Conservation (phyloP, 2,113 vertebrate species). For the Sigmodon hispidus region DNA sequence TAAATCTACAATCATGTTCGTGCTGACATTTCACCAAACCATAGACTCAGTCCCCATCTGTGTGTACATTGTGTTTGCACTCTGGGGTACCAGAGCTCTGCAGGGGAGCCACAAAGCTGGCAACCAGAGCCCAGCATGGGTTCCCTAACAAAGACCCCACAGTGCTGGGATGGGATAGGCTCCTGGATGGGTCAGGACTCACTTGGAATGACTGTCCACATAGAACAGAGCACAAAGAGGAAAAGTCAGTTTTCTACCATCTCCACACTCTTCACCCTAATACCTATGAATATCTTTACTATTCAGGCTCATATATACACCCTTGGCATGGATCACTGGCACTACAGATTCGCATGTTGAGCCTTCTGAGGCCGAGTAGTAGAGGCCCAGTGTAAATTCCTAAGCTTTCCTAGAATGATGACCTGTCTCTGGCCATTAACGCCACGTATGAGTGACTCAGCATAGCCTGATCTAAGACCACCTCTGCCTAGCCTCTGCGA, state of each 20-base stretch:
- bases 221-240: not conserved
- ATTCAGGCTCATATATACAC: conserved; percentile 4
- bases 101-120: not conserved
- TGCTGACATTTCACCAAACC: not conserved
- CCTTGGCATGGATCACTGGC: conserved; percentile 33
- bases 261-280: conserved; percentile 13
- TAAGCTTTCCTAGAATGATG: too few relatives aligned
- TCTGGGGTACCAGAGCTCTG: not conserved
- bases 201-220: not conserved
- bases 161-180: not conserved
- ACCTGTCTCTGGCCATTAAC: too few relatives aligned
- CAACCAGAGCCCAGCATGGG: not conserved
- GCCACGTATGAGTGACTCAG: too few relatives aligned
- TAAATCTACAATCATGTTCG: not conserved
- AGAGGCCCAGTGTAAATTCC: too few relatives aligned
- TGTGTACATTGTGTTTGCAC: not conserved
- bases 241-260: not conserved
- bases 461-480: too few relatives aligned
- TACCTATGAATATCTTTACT: conserved; percentile 33
- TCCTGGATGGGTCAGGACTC: not conserved
- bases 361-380: too few relatives aligned
- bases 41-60: not conserved
- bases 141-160: not conserved
- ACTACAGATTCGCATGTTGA: too few relatives aligned
- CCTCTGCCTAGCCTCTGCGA: too few relatives aligned